Evolutionary conservation across 2,113 vertebrate species (phyloP), one percentile per base, ranked within the genome.

Genomic region (Leptobrachium ailaonicum): DNA sequence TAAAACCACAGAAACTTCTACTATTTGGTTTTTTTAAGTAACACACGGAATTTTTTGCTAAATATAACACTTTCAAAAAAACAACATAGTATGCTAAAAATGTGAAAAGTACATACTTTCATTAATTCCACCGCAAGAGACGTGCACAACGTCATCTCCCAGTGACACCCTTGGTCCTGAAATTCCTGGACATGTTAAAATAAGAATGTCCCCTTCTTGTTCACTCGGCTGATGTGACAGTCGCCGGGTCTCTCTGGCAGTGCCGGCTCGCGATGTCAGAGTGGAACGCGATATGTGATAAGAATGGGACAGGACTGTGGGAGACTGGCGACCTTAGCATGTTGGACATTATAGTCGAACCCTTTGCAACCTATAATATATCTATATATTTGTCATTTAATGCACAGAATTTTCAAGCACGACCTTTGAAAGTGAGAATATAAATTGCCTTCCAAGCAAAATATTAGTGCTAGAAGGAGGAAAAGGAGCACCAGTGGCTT

Each of bases 231-330:
- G 20, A 75, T 69, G 40, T 69, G 66, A 66, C 71, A 67, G 62
- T 50, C 71, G 42, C 64, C 20, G 63, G 72, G 71, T 81, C 79
- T 69, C 41, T 50, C 66, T 74, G 66, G 72, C 43, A 47, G 64
- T 75, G 72, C 66, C 53, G 50, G 54, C 42, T 81, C 64, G 43
- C 79, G 60, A 60, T 75, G 79, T 81, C 79, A 81, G 7, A 53
- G 4, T 69, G 41, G 79, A 81, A 81, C 45, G 79, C 69, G 79
- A 75, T 20, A 47, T 69, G 66, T 75, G 79, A 81, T 75, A 20
- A 67, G 53, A 69, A 69, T 42, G 53, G 42, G 43, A 20, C 71
- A 75, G 66, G 71, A 74, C 53, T 81, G 79, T 81, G 79, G 79
- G 79, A 81, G 71, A 62, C 79, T 75, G 66, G 10, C 66, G 79